Conservation (phyloP, 2,888 invertebrate species). For the Amaurobius ferox region DNA sequence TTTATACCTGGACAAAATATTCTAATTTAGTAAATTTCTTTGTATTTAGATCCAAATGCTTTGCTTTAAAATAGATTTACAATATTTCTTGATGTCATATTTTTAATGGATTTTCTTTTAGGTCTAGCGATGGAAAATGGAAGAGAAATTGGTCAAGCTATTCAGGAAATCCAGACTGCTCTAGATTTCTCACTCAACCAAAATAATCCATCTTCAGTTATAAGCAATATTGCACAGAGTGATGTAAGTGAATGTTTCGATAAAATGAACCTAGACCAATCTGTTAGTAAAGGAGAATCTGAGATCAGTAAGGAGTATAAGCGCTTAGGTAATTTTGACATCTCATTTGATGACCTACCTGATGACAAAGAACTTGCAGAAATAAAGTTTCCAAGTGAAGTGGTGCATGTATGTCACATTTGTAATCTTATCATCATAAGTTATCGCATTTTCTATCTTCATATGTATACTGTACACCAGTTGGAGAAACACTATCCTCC, state of each 20-base stretch:
- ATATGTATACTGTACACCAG: conserved; percentile 73
- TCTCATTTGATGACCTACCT: conserved; percentile 63
- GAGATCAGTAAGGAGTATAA: conserved; percentile 61
- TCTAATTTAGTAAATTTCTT: no score
- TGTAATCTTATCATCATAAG: conserved; percentile 73
- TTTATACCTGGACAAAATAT: no score
- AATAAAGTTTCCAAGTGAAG: conserved; percentile 71
- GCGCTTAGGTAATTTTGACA: conserved; percentile 44
- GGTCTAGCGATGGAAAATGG: conserved; percentile 24
- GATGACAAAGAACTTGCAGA: conserved; percentile 65
- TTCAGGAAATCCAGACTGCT: conserved; percentile 63
- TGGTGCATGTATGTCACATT: conserved; percentile 68
- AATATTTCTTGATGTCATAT: no score
- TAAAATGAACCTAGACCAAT: not conserved
- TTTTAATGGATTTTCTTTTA: no score
- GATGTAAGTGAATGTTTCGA: conserved; percentile 34
- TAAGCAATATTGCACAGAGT: conserved; percentile 54
- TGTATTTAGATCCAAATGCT: no score
- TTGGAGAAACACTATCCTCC: conserved; percentile 72
- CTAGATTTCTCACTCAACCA: conserved; percentile 54
- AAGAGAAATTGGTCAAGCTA: conserved; percentile 67
- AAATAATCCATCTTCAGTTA: conserved; percentile 49
- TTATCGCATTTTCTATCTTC: conserved; percentile 71
- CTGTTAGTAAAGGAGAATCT: conserved; percentile 26
- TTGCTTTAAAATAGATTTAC: no score